Evolutionary conservation across 2,797 vertebrate genomes (phyloP).

Genomic region (Microchirus variegatus): DNA sequence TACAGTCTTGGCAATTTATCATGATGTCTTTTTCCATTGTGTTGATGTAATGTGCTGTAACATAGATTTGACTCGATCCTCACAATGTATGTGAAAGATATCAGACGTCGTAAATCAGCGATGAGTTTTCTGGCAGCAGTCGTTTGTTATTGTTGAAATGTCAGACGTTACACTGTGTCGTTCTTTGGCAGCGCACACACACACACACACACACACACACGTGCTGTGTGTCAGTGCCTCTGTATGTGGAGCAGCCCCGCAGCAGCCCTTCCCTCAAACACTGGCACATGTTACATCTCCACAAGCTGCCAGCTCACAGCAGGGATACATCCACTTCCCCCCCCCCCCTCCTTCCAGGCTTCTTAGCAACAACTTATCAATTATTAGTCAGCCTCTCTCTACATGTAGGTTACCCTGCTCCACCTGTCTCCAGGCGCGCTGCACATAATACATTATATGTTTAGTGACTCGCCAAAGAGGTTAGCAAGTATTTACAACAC

Average conservation of each 20-base stretch:
- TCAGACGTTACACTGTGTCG: too few relatives aligned
- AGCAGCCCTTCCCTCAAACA: neutral
- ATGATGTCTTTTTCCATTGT: too few relatives aligned
- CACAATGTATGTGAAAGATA: too few relatives aligned
- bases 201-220: neutral
- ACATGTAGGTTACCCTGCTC: neutral
- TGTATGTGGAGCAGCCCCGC: neutral
- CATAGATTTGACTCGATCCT: too few relatives aligned
- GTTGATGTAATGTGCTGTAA: too few relatives aligned
- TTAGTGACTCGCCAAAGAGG: too few relatives aligned
- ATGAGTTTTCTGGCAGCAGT: too few relatives aligned
- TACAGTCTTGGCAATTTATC: too few relatives aligned
- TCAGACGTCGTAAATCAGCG: neutral
- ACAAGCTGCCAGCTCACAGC: neutral
- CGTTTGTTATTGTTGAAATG: too few relatives aligned
- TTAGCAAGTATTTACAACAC: too few relatives aligned
- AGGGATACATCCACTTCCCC: neutral
- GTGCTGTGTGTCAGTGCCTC: neutral
- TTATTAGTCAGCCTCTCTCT: slow-evolving; percentile 1
- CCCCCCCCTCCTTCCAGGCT: neutral
- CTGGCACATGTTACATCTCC: neutral
- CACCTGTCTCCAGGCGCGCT: neutral
- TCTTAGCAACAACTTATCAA: slow-evolving; percentile 3
- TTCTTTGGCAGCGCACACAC: neutral
- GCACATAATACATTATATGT: neutral